Base-by-base conservation (phyloP, 2,888 invertebrate genomes). In the Dasypolia templi region DNA sequence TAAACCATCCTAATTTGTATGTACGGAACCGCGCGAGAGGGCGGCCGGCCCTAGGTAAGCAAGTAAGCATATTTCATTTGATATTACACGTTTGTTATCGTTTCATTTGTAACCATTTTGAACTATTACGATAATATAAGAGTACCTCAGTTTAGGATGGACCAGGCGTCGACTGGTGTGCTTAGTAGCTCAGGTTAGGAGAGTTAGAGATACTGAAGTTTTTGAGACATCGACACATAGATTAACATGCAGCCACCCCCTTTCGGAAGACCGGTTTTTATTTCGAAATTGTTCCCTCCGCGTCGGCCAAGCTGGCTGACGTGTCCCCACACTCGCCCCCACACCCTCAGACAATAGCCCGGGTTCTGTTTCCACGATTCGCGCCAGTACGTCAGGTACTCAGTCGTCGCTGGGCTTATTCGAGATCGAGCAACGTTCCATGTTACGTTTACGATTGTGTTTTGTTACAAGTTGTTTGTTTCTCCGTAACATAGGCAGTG, bases 161-260 rank as follows among this genome's bases (percentile, higher is more conserved):
- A 95, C 95, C 95, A 96, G 95, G 95, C 95, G 95, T 95, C 95
- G 96, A 95, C 96, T 96, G 95, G 95, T 95, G 93, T 94, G 93
- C 93, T 92, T 92, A 93, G 92, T 92, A 89, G 92, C 93, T 93
- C 91, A 94, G 94, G 94, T 95, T 94, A 95, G 93, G 93, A 92
- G 88, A 93, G 89, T 89, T 86, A 88, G 91, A 93, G 92, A 94
- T 92, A 95, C 91, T 91, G 90, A 92, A 92, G 90, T 91, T 91
- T 92, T 91, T 90, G 84, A 92, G 93, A 95, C 95, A 96, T 93
- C 89, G 94, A 95, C 95, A 95, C 93, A 93, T 92, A 93, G 91
- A 90, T 89, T 87, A 89, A 91, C 92, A 92, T 91, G 89, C 94
- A 95, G 94, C 91, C 93, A 95, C 94, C 92, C 93, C 92, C 91